These are phyloP conservation scores for Scartelaos histophorus DNA, from an alignment of 2,113 vertebrate species.

Conservation along the genomic window DNA sequence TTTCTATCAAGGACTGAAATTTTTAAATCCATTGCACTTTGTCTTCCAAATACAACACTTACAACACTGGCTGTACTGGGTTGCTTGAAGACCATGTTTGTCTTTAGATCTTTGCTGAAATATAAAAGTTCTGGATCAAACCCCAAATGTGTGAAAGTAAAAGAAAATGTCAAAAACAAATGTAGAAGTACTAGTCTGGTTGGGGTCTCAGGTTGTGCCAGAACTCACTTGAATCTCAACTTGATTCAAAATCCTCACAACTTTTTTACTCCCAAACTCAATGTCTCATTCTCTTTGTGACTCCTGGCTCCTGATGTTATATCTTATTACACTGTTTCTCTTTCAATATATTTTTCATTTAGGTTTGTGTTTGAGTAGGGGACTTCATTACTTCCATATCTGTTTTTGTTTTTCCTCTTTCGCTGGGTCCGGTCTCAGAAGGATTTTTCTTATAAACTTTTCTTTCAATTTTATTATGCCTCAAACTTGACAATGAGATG, in stretches of 20 bases:
- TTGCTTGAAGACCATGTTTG: too few relatives aligned
- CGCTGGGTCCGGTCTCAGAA: conserved; percentile 6
- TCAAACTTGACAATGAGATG: conserved; percentile 12
- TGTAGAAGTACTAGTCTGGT: conserved; percentile 28
- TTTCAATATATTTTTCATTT: conserved; percentile 48
- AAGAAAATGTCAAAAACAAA: conserved; percentile 4
- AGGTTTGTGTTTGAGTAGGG: conserved; percentile 48
- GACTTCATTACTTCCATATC: conserved; percentile 40
- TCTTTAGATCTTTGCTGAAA: too few relatives aligned
- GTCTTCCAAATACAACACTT: too few relatives aligned
- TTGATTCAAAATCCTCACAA: conserved; percentile 32
- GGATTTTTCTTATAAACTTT: conserved; percentile 27
- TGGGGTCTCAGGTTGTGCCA: conserved; percentile 37
- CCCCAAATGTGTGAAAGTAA: not conserved
- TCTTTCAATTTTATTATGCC: conserved; percentile 15
- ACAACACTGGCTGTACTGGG: too few relatives aligned
- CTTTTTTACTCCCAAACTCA: conserved; percentile 28
- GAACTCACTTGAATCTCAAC: conserved; percentile 30
- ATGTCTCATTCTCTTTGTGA: conserved; percentile 14
- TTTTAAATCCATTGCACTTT: too few relatives aligned
- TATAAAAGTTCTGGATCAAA: not conserved
- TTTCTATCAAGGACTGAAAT: too few relatives aligned
- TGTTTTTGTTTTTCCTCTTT: conserved; percentile 33
- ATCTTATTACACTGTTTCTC: conserved; percentile 36
- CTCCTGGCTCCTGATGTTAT: conserved; percentile 19